A percentile compares a stretch with the other conserved stretches of the same genome.
Conservation (phyloP, 2,797 vertebrate genomes). For the Acestrorhynchus altus region DNA sequence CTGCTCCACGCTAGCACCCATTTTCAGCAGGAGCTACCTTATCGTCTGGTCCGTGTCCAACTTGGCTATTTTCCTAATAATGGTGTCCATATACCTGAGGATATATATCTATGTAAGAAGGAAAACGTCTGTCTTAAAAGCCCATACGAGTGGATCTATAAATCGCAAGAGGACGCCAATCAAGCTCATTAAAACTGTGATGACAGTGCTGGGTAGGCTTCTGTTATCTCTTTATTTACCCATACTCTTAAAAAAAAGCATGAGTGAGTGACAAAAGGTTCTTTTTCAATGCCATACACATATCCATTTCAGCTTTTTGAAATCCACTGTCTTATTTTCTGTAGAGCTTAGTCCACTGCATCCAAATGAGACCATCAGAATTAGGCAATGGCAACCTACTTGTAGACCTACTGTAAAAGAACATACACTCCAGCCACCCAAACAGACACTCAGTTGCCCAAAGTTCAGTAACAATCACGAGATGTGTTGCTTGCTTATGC, state of each 20-base stretch:
- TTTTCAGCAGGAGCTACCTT: constrained; percentile 95
- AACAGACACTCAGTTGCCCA: neutral
- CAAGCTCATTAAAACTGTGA: constrained; percentile 97
- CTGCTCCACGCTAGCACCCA: constrained; percentile 91
- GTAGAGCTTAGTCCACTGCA: too few species aligned
- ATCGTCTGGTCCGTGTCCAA: constrained; percentile 94
- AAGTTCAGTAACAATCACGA: constrained; percentile 30
- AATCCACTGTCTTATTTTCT: too few species aligned
- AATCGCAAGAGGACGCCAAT: constrained; percentile 90
- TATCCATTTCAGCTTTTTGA: too few species aligned
- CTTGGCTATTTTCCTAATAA: constrained; percentile 89
- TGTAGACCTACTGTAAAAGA: neutral
- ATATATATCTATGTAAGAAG: constrained; percentile 94
- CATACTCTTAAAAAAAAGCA: neutral
- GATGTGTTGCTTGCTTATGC: constrained; percentile 9
- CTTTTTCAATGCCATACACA: too few species aligned
- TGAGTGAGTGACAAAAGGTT: too few species aligned
- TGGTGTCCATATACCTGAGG: constrained; percentile 90
- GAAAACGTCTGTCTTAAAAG: constrained; percentile 86
- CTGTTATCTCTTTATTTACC: neutral
- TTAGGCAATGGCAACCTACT: too few species aligned
- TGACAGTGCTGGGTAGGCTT: constrained; percentile 93
- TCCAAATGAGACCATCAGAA: too few species aligned
- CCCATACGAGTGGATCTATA: constrained; percentile 89
- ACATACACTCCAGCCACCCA: neutral